Conservation (phyloP, 2,113 vertebrate genomes). For the Galbula dea region DNA sequence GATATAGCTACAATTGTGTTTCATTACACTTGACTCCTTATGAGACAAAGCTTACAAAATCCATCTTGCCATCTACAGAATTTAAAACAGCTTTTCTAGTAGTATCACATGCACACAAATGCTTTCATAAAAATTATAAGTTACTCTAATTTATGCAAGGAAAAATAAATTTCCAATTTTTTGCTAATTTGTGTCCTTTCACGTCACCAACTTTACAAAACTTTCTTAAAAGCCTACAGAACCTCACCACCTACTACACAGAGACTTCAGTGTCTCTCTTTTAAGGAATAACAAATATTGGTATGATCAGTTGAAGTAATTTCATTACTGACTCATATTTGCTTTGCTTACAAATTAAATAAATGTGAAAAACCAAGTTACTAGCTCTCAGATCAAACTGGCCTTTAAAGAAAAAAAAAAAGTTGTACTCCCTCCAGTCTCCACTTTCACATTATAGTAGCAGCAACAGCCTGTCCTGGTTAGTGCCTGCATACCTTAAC, state of each 20-base stretch:
- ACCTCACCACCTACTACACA: neutral
- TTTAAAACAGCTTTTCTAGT: neutral
- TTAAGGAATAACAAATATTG: neutral
- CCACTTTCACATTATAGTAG: accelerated
- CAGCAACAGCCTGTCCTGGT: neutral
- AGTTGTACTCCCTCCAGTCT: neutral
- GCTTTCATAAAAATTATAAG: neutral
- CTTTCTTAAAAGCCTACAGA: neutral
- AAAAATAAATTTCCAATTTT: neutral
- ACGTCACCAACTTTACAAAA: neutral
- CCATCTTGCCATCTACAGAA: neutral
- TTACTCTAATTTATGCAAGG: neutral
- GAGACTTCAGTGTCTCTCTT: neutral
- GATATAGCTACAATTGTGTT: neutral
- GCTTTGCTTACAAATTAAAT: neutral
- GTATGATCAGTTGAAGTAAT: no score
- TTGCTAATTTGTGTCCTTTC: neutral
- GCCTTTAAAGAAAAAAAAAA: neutral
- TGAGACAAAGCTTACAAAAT: neutral
- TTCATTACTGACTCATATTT: neutral
- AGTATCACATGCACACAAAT: neutral
- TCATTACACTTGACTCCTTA: neutral
- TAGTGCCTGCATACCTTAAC: neutral
- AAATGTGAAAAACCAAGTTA: neutral
- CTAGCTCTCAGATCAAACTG: neutral